Base-by-base conservation (phyloP, 1,140 invertebrate species). In the Trichoplusia ni region DNA sequence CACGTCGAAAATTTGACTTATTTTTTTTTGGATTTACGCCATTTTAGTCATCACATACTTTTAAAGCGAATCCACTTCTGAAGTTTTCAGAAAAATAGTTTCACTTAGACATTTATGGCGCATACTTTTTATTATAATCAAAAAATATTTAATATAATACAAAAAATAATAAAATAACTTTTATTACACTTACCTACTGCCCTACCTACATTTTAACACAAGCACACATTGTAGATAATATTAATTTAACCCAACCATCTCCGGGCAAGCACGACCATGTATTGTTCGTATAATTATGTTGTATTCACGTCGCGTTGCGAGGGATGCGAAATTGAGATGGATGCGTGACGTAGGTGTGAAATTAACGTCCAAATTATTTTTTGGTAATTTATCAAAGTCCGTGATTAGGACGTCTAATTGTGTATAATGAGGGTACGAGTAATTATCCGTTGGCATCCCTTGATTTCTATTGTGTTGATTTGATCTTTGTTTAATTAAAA, bases 341-440 rank as follows among this genome's bases (percentile, higher is more conserved):
- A 44, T 58, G 54, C 8, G 21, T 58, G 54, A 58, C 38, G 18
- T 44, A 58, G 37, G 54, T 58, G 38, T 58, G 38, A 44, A 58
- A 58, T 58, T 58, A 58, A 58, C 54, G 54, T 58, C 54, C 38
- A 58, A 58, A 44, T 58, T 58, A 58, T 58, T 42, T 58, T 58
- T 58, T 44, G 38, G 54, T 58, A 58, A 58, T 58, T 58, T 31
- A 58, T 42, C 38, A 58, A 58, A 58, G 38, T 42, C 54, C 38
- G 16, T 44, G 38, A 58, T 56, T 56, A 56, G 51, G 35, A 25
- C 35, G 21, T 56, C 51, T 56, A 56, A 56, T 56, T 56, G 51
- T 38, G 35, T 37, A 8, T 56, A 56, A 56, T 56, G 51, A 56
- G 19, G 51, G 35, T 56, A 35, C 7, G 2, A n/a, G 21, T 40